A percentile compares a stretch with the other conserved stretches of the same genome.
phyloP scores from a whole-genome alignment of 30 jellyfish, hydroid and myxozoan genomes.

The Turritopsis dohrnii region DNA sequence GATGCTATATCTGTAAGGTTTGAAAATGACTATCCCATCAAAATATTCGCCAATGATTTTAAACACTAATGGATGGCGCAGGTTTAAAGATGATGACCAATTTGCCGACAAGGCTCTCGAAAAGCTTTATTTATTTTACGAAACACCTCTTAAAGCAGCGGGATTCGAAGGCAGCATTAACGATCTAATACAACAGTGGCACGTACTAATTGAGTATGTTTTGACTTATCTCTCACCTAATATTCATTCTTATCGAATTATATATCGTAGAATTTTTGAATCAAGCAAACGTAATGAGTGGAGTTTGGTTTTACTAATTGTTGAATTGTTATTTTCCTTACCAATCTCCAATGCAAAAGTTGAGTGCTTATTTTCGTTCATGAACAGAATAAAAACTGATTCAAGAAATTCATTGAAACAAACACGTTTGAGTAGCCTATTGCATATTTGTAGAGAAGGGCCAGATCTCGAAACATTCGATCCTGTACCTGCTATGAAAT shows the following conservation, averaged over 20 bases:
- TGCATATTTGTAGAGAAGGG: conserved; percentile 47
- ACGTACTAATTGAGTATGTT: conserved; percentile 13
- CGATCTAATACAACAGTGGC: conserved; percentile 27
- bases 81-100: no score
- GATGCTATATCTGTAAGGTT: no score
- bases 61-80: no score
- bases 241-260: neutral
- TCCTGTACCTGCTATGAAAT: neutral
- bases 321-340: neutral
- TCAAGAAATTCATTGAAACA: conserved; percentile 17
- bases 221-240: neutral
- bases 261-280: conserved; percentile 13
- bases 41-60: no score
- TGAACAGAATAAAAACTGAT: conserved; percentile 22
- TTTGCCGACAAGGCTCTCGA: no score
- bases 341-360: conserved; percentile 13
- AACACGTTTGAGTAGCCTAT: conserved; percentile 28
- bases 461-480: conserved; percentile 1
- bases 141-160: no score
- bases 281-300: no score
- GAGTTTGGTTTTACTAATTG: no score
- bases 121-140: no score
- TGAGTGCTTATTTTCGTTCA: conserved; percentile 20
- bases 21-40: no score
- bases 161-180: conserved; percentile 2